A percentile compares a stretch with the other conserved stretches of the same genome.
Evolutionary conservation across 2,797 vertebrate species (phyloP).

Genomic region (Acanthornis magna): DNA sequence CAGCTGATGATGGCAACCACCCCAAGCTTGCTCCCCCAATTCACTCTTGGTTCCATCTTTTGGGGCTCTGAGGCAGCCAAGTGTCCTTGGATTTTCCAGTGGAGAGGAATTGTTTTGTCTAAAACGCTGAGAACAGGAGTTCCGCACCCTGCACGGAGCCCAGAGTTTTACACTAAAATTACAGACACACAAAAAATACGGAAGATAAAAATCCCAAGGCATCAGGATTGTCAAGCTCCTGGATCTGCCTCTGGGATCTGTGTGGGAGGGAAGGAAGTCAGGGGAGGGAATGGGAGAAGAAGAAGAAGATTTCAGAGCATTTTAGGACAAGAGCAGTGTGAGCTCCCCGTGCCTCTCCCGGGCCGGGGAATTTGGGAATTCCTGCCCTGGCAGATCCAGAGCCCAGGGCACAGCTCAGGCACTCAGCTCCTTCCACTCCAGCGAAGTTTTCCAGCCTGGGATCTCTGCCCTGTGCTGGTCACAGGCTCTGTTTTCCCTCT

Average conservation of each 20-base stretch:
- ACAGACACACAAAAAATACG: too few species aligned
- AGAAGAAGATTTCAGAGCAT: neutral
- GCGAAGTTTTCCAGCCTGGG: neutral
- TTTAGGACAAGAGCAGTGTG: neutral
- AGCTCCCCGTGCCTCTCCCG: neutral
- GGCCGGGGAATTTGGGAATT: neutral
- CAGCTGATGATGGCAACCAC: too few species aligned
- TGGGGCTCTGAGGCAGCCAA: too few species aligned
- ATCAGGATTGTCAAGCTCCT: neutral
- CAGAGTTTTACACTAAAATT: too few species aligned
- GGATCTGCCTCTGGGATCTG: neutral
- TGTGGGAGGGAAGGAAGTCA: neutral
- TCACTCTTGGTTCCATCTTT: too few species aligned
- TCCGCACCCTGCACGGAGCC: too few species aligned
- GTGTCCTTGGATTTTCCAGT: too few species aligned
- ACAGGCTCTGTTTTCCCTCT: neutral
- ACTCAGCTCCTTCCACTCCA: neutral
- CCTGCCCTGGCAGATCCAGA: neutral
- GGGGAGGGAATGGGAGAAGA: neutral
- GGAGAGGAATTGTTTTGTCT: too few species aligned
- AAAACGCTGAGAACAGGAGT: too few species aligned
- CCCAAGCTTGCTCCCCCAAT: too few species aligned
- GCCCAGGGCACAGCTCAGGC: neutral
- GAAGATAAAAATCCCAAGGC: too few species aligned
- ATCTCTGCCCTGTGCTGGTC: neutral